These are phyloP conservation scores for Tetrao urogallus DNA, from an alignment of 2,113 vertebrate genomes.

Conservation along the genomic window DNA sequence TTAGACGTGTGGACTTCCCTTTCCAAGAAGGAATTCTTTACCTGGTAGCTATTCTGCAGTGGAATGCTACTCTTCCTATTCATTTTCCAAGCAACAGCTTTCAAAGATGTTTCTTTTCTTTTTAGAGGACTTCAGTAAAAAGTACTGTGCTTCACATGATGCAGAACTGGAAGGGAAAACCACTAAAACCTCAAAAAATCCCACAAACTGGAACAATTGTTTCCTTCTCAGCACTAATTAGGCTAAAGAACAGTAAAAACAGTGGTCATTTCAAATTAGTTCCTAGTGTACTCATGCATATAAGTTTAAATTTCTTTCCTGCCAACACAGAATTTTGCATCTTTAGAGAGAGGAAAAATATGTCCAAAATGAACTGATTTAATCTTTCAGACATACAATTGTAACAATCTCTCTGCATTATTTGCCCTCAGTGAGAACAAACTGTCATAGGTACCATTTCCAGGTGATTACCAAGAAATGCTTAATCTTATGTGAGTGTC, in stretches of 20 bases:
- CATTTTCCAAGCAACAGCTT: background rate
- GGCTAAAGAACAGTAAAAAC: background rate
- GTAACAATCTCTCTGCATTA: background rate
- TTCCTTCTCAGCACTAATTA: background rate
- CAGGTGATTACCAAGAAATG: conserved; percentile 35
- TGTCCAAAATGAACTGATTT: background rate
- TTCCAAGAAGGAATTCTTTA: background rate
- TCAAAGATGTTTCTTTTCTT: background rate
- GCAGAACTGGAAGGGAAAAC: background rate
- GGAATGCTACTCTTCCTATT: background rate
- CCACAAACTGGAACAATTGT: background rate
- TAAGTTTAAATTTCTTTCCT: background rate
- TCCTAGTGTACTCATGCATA: background rate
- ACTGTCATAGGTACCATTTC: background rate
- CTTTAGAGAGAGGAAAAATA: background rate
- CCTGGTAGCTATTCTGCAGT: accelerated
- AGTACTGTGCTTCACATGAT: accelerated
- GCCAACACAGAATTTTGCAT: background rate
- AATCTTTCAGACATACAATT: background rate
- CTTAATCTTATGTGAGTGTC: conserved; percentile 14
- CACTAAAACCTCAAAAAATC: background rate
- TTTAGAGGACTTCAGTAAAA: background rate
- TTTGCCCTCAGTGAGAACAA: conserved; percentile 52
- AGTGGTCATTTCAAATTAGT: background rate
- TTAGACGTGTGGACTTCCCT: background rate